phyloP scores from a whole-genome alignment of 2,113 vertebrate species.

The Vicugna pacos region DNA sequence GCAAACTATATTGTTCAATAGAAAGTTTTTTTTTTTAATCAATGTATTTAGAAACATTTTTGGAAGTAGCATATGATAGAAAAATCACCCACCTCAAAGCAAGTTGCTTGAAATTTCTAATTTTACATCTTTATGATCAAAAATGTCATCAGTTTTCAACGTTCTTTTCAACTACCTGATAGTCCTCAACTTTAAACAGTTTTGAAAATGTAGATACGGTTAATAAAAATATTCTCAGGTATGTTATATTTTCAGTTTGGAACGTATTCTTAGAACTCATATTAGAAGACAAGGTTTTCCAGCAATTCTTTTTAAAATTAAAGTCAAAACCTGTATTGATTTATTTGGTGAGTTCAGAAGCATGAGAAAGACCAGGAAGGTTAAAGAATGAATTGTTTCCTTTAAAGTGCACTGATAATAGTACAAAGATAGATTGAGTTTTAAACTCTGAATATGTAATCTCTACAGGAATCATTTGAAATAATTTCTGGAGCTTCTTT shows the following conservation, averaged over 20 bases:
- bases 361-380: neutral
- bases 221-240: neutral
- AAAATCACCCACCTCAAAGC: neutral
- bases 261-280: constrained; percentile 15
- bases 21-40: neutral
- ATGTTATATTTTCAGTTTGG: neutral
- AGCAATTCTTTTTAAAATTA: neutral
- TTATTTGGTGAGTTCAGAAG: constrained; percentile 9
- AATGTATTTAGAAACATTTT: neutral
- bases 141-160: neutral
- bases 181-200: neutral
- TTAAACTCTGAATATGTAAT: constrained; percentile 6
- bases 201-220: neutral
- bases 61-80: neutral
- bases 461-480: constrained; percentile 23
- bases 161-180: neutral
- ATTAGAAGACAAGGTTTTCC: neutral
- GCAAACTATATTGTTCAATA: neutral
- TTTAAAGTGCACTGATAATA: neutral
- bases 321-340: constrained; percentile 3
- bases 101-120: constrained; percentile 7
- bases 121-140: neutral
- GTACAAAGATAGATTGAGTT: neutral
- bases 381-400: neutral
- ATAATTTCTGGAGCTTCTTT: constrained; percentile 47